Evolutionary conservation across 2,888 invertebrate genomes (phyloP).

Genomic region (Notodonta dromedarius): DNA sequence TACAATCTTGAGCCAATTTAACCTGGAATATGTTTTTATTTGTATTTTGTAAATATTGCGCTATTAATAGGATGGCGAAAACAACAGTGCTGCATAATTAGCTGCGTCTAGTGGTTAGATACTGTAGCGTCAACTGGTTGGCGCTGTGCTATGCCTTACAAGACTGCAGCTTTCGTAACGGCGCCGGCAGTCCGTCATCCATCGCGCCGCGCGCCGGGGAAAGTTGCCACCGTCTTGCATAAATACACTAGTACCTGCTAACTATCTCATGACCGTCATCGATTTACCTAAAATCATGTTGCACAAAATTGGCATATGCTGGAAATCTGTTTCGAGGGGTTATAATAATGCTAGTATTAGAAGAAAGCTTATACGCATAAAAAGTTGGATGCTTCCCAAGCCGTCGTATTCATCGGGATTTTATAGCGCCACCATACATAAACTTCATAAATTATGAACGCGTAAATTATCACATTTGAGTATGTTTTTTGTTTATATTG

Average conservation of each 20-base stretch:
- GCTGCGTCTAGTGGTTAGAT: slow-evolving; percentile 34
- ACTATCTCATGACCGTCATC: slow-evolving; percentile 46
- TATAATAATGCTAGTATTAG: slow-evolving; percentile 1
- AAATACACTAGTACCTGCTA: slow-evolving; percentile 47
- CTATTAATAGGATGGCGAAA: slow-evolving; percentile 24
- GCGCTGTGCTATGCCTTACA: slow-evolving; percentile 66
- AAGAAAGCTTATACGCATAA: slow-evolving; percentile 34
- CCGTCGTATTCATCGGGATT: slow-evolving; percentile 34
- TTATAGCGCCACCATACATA: slow-evolving; percentile 43
- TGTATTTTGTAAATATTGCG: slow-evolving; percentile 21
- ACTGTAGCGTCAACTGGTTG: slow-evolving; percentile 52
- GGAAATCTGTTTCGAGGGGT: slow-evolving; percentile 3
- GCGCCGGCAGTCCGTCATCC: slow-evolving; percentile 62
- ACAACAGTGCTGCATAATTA: slow-evolving; percentile 37
- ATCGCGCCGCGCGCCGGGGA: slow-evolving; percentile 67
- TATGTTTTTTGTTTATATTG: background rate
- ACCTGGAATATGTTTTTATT: slow-evolving; percentile 10
- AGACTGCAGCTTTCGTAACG: slow-evolving; percentile 78
- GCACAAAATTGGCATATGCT: no score
- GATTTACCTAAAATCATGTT: slow-evolving; percentile 19
- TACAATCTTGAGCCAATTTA: background rate
- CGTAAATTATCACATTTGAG: slow-evolving; percentile 35
- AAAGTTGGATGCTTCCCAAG: slow-evolving; percentile 49
- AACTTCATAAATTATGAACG: slow-evolving; percentile 39
- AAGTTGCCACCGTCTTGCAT: slow-evolving; percentile 72